Conservation (phyloP, 2,113 vertebrate species). For the Pogona vitticeps region DNA sequence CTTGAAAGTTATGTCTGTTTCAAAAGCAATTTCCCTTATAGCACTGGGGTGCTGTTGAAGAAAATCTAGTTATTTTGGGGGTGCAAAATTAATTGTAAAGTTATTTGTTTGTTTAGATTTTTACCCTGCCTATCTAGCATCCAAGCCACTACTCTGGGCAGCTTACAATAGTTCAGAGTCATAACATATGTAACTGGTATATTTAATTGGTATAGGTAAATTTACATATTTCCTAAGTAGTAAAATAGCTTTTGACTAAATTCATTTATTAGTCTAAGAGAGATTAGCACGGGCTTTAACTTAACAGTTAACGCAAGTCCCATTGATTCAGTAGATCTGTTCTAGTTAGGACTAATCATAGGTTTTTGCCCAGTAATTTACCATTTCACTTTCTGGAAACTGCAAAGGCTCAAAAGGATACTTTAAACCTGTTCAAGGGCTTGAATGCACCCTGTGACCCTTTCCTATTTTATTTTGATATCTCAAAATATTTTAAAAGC, state of each 20-base stretch:
- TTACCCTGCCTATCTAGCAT: no score
- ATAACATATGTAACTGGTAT: not conserved
- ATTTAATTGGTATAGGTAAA: not conserved
- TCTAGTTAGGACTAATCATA: no score
- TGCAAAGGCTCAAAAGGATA: not conserved
- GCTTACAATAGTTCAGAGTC: no score
- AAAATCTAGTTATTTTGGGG: not conserved
- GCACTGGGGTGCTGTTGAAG: not conserved
- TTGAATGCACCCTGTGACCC: no score
- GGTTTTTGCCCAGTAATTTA: not conserved
- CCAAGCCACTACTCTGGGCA: no score
- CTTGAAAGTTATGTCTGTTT: not conserved
- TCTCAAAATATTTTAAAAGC: not conserved
- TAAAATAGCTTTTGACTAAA: no score
- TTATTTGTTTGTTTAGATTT: not conserved
- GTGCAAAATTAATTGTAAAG: not conserved
- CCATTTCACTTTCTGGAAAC: not conserved
- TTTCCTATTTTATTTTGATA: not conserved
- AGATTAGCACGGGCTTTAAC: no score
- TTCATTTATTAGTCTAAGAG: no score
- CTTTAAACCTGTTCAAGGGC: not conserved
- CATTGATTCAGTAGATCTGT: no score
- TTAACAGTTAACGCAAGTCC: no score
- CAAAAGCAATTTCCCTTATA: not conserved
- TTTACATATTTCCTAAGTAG: not conserved